Percentiles rank a stretch among this genome's conserved stretches.
Evolutionary conservation across 2,113 vertebrate species (phyloP).

Genomic region (Gorsachius goisagi): DNA sequence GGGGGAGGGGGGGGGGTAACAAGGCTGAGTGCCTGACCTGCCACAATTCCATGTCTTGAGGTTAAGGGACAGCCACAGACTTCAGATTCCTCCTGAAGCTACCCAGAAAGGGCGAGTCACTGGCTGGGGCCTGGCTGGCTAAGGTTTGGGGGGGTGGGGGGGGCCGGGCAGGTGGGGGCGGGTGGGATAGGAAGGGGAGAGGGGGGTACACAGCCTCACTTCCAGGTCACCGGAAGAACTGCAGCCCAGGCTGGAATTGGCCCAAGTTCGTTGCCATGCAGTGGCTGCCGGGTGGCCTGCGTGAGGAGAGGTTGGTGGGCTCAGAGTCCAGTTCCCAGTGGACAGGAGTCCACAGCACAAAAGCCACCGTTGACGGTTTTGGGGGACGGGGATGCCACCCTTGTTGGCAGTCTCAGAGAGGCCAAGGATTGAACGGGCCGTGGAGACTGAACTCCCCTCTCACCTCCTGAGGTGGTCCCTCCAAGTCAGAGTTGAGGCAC

Average conservation of each 20-base stretch:
- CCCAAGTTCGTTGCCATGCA: slow-evolving; percentile 71
- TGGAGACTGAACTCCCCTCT: slow-evolving; percentile 86
- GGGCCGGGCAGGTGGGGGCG: slow-evolving; percentile 30
- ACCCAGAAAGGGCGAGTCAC: slow-evolving; percentile 34
- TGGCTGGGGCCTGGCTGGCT: slow-evolving; percentile 50
- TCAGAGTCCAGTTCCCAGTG: slow-evolving; percentile 79
- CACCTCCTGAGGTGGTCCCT: slow-evolving; percentile 85
- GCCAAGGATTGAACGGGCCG: slow-evolving; percentile 83
- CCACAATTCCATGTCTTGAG: not conserved
- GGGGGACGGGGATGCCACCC: slow-evolving; percentile 70
- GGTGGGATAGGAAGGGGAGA: slow-evolving; percentile 40
- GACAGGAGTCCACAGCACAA: slow-evolving; percentile 82
- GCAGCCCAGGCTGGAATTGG: slow-evolving; percentile 62
- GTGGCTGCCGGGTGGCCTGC: slow-evolving; percentile 76
- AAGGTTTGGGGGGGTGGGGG: slow-evolving; percentile 55
- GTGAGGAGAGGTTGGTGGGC: slow-evolving; percentile 77
- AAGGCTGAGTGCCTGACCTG: slow-evolving; percentile 25
- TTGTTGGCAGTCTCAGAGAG: slow-evolving; percentile 84
- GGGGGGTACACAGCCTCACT: slow-evolving; percentile 53
- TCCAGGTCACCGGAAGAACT: slow-evolving; percentile 54
- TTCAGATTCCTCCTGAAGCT: slow-evolving; percentile 30
- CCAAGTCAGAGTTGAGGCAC: slow-evolving; percentile 85
- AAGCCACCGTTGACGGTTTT: slow-evolving; percentile 71
- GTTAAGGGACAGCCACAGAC: slow-evolving; percentile 13
- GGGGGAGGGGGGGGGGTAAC: not conserved